phyloP scores from a whole-genome alignment of 2,888 invertebrate species.

The Meganola albula region DNA sequence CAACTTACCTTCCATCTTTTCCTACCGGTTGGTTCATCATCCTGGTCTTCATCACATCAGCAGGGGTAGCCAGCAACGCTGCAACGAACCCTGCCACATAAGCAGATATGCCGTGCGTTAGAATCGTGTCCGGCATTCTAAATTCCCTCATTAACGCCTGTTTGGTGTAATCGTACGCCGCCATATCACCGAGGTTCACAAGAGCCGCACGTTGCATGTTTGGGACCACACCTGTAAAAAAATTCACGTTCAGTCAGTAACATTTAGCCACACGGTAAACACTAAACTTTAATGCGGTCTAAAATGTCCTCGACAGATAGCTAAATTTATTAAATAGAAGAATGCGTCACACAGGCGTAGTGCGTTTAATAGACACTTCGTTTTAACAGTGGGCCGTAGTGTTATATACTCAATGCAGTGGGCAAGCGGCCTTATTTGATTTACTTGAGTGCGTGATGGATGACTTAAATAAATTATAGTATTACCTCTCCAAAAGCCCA shows the following conservation, averaged over 20 bases:
- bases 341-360: too few relatives aligned
- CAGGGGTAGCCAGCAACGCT: conserved; percentile 93
- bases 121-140: conserved; percentile 84
- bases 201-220: conserved; percentile 92
- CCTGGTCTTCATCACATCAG: conserved; percentile 95
- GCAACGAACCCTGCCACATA: conserved; percentile 91
- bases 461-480: too few relatives aligned
- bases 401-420: too few relatives aligned
- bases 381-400: too few relatives aligned
- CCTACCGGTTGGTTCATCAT: conserved; percentile 95
- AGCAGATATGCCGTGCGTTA: conserved; percentile 88
- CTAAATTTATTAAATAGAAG: too few relatives aligned
- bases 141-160: conserved; percentile 85
- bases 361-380: too few relatives aligned
- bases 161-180: conserved; percentile 92
- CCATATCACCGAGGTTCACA: conserved; percentile 89
- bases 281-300: too few relatives aligned
- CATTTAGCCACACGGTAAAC: too few relatives aligned
- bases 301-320: too few relatives aligned
- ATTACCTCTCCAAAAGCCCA: conserved; percentile 90
- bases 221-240: conserved; percentile 89
- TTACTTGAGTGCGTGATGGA: too few relatives aligned
- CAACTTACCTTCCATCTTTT: conserved; percentile 84
- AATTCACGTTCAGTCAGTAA: too few relatives aligned
- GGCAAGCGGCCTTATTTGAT: too few relatives aligned